Base-by-base conservation (phyloP, 2,113 vertebrate genomes). In the Xiphias gladius region DNA sequence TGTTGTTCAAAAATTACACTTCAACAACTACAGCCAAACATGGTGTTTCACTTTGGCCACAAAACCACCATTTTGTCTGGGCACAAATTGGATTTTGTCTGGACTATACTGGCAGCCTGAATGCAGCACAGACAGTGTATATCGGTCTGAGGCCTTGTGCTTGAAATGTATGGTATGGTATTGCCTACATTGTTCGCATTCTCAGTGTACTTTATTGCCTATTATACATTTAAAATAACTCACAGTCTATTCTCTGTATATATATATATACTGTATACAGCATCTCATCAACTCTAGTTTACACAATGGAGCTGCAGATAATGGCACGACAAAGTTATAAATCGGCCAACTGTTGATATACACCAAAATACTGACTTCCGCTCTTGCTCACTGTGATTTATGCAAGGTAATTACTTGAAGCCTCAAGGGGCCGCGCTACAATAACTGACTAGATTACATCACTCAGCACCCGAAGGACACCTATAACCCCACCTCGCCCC, bases 291-390 rank as follows among this genome's bases (percentile, higher is more conserved):
- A 63, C 65, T 55, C 20, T 28, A 61, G 50, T 58, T 63, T 62
- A 65, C 68, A 94, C 90, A 93, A 92, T 92, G 85, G 80, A 71
- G 59, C 67, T 63, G 65, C 85, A 81, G 81, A 82, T 88, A 87
- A 75, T n/a, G 17, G 4, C 20, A 50, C 11, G 57, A 89, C 88
- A 85, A 72, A 75, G 79, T 82, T 79, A 88, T 92, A 86, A 94
- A 92, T 81, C 89, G 91, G 91, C 88, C 91, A 93, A 62, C 61
- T 20, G 32, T 50, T 92, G 86, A 90, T 88, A 63, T 74, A 89
- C 50, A 74, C 65, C 66, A 73, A 81, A 89, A 86, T 79, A 86
- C 59, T 77, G 75, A 84, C 90, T 93, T 94, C 91, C 94, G 84
- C 77, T 57, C 84, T 70, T 41, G 72, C 35, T 84, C 63, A 91